Evolutionary conservation across 2,888 invertebrate genomes (phyloP).

Genomic region (Ctena decussata): DNA sequence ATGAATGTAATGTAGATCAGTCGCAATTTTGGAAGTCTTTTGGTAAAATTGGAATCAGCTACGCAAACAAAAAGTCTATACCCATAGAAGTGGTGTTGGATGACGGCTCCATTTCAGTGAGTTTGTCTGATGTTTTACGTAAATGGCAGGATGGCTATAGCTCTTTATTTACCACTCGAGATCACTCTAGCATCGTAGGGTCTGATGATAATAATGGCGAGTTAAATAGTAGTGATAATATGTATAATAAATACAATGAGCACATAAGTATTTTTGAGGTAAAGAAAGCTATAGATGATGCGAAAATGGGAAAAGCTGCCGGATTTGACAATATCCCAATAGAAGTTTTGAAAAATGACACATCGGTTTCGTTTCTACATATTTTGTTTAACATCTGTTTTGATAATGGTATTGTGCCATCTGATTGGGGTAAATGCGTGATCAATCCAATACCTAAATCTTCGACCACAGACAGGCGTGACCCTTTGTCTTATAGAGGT

Average conservation of each 20-base stretch:
- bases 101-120: background rate
- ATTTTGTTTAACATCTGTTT: too few species aligned
- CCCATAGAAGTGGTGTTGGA: slow-evolving; percentile 2
- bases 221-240: background rate
- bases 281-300: slow-evolving; percentile 8
- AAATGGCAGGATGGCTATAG: background rate
- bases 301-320: slow-evolving; percentile 27
- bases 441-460: too few species aligned
- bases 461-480: too few species aligned
- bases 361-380: too few species aligned
- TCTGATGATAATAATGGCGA: background rate
- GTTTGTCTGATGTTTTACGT: background rate
- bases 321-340: slow-evolving; percentile 23
- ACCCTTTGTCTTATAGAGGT: too few species aligned
- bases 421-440: too few species aligned
- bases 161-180: background rate
- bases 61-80: background rate
- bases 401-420: too few species aligned
- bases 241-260: background rate
- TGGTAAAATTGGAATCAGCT: slow-evolving; percentile 23
- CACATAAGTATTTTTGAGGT: slow-evolving; percentile 5
- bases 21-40: slow-evolving; percentile 35
- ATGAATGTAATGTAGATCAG: slow-evolving; percentile 18
- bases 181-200: background rate
- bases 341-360: too few species aligned